Percentiles rank a stretch among this genome's conserved stretches.
Conservation (phyloP, 2,888 invertebrate species). For the Mechanitis messenoides region DNA sequence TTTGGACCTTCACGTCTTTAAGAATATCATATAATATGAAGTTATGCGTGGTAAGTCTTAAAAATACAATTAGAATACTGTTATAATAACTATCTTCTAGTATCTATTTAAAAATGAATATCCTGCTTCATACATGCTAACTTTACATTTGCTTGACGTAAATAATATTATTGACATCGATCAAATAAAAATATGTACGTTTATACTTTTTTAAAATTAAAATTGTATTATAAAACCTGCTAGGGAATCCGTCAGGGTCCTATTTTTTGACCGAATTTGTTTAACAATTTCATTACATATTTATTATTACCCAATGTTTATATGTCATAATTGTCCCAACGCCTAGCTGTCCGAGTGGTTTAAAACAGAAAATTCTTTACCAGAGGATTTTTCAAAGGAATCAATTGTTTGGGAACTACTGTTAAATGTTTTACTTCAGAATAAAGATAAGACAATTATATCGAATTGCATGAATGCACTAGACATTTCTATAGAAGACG, state of each 20-base stretch:
- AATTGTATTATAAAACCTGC: too few relatives aligned
- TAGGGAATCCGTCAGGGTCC: too few relatives aligned
- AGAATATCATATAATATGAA: constrained; percentile 51
- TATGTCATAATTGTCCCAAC: not conserved
- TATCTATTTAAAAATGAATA: too few relatives aligned
- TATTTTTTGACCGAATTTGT: too few relatives aligned
- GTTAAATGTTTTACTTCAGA: constrained; percentile 51
- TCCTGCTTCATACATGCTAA: too few relatives aligned
- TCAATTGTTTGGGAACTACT: constrained; percentile 58
- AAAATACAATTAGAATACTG: not conserved
- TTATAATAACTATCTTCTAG: not conserved
- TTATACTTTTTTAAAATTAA: too few relatives aligned
- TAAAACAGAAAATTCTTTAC: constrained; percentile 53
- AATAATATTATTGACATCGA: too few relatives aligned
- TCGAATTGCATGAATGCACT: constrained; percentile 53
- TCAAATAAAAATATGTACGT: too few relatives aligned
- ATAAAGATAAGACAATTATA: constrained; percentile 38
- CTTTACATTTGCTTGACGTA: too few relatives aligned
- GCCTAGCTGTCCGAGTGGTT: constrained; percentile 65
- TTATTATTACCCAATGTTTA: not conserved
- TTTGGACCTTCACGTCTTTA: constrained; percentile 63
- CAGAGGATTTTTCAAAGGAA: constrained; percentile 50
- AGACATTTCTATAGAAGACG: constrained; percentile 46
- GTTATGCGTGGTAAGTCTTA: constrained; percentile 53
- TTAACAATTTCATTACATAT: too few relatives aligned